phyloP scores from a whole-genome alignment of 2,797 vertebrate species.

The Rachycentron canadum region DNA sequence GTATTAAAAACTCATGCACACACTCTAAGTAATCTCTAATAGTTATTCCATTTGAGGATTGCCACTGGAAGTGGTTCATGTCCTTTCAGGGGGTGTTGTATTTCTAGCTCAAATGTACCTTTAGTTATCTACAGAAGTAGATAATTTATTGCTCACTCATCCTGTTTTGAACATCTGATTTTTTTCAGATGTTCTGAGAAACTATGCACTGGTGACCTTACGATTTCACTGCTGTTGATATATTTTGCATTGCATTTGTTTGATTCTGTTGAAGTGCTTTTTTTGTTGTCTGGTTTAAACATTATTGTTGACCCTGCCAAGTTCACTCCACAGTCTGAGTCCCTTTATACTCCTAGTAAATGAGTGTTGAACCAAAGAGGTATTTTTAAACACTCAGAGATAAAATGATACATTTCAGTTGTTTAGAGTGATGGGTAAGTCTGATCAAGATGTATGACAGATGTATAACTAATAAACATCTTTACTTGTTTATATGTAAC shows the following conservation, averaged over 20 bases:
- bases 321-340: background rate
- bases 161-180: too few species aligned
- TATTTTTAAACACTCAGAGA: background rate
- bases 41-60: background rate
- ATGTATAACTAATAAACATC: background rate
- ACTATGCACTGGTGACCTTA: background rate
- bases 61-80: background rate
- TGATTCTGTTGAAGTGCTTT: background rate
- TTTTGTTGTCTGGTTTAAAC: slow-evolving; percentile 15
- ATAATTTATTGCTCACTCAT: background rate
- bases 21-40: background rate
- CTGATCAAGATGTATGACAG: background rate
- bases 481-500: background rate
- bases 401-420: background rate
- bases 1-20: background rate
- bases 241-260: background rate
- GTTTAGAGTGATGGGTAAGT: background rate
- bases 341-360: background rate
- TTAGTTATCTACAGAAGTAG: background rate
- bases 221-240: background rate
- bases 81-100: background rate
- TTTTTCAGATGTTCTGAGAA: slow-evolving; percentile 2
- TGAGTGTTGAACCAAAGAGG: slow-evolving; percentile 4
- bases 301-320: slow-evolving; percentile 17
- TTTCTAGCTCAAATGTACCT: background rate